phyloP scores from a whole-genome alignment of 2,888 invertebrate genomes.

The Dynastes maya region DNA sequence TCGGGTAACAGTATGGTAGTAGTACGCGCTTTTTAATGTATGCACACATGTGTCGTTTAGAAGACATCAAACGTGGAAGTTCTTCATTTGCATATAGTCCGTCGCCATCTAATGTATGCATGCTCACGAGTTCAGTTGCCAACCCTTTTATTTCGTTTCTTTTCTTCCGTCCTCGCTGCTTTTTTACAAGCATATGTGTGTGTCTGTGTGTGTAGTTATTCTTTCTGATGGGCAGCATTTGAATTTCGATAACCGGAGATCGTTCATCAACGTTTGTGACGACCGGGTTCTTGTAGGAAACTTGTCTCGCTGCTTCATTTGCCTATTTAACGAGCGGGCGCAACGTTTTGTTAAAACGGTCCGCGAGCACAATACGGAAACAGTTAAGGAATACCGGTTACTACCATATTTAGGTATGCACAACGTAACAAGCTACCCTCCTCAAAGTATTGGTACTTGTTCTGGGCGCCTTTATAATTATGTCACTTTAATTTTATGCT shows the following conservation, averaged over 20 bases:
- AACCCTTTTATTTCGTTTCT: slow-evolving; percentile 57
- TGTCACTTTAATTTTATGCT: slow-evolving; percentile 37
- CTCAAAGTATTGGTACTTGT: slow-evolving; percentile 28
- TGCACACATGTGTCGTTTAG: slow-evolving; percentile 60
- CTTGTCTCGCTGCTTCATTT: slow-evolving; percentile 64
- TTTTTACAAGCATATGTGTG: slow-evolving; percentile 3
- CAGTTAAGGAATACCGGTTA: slow-evolving; percentile 51
- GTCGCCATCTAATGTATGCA: slow-evolving; percentile 63
- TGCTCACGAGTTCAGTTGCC: slow-evolving; percentile 62
- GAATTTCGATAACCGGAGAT: slow-evolving; percentile 55
- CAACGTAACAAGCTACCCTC: slow-evolving; percentile 32
- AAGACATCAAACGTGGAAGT: slow-evolving; percentile 59
- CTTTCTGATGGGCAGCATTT: slow-evolving; percentile 52
- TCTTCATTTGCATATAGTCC: slow-evolving; percentile 63
- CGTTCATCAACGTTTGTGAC: slow-evolving; percentile 63
- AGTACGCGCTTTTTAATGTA: slow-evolving; percentile 47
- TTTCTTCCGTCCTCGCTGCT: slow-evolving; percentile 42
- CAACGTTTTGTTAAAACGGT: slow-evolving; percentile 64
- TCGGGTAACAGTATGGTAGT: slow-evolving; percentile 32
- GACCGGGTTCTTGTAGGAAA: slow-evolving; percentile 58
- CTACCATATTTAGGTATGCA: slow-evolving; percentile 8
- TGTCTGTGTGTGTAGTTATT: slow-evolving; percentile 16
- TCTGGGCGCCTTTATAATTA: slow-evolving; percentile 37
- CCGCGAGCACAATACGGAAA: slow-evolving; percentile 54
- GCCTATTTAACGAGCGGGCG: slow-evolving; percentile 64